Conservation (phyloP, 1,140 invertebrate genomes). For the Eulimnadia texana region DNA sequence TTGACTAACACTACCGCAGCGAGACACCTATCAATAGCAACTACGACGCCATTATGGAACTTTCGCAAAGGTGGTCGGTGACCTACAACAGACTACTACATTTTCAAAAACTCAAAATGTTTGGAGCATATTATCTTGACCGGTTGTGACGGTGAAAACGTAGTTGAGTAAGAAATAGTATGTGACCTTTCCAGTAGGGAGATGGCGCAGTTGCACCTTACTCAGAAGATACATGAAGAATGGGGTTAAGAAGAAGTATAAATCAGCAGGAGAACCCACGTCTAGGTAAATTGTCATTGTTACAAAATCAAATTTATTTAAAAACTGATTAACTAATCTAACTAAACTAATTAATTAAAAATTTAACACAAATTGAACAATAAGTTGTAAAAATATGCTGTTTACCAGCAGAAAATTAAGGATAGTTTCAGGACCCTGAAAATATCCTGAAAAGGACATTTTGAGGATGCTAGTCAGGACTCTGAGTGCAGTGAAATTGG, state of each 20-base stretch:
- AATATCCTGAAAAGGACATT: too few relatives aligned
- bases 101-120: neutral
- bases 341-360: too few relatives aligned
- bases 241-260: neutral
- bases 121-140: neutral
- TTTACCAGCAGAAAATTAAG: too few relatives aligned
- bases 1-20: neutral
- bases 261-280: neutral
- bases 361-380: too few relatives aligned
- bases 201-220: neutral
- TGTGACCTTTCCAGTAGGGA: neutral
- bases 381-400: too few relatives aligned
- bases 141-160: neutral
- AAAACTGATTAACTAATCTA: too few relatives aligned
- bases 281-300: too few relatives aligned
- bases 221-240: neutral
- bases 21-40: neutral
- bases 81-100: neutral
- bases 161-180: neutral
- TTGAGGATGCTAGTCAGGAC: too few relatives aligned
- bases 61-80: neutral
- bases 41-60: neutral
- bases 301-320: too few relatives aligned
- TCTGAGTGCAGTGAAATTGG: too few relatives aligned
- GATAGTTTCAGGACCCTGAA: too few relatives aligned